Evolutionary conservation across 2,113 vertebrate species (phyloP).

Genomic region (Cichladusa arquata): DNA sequence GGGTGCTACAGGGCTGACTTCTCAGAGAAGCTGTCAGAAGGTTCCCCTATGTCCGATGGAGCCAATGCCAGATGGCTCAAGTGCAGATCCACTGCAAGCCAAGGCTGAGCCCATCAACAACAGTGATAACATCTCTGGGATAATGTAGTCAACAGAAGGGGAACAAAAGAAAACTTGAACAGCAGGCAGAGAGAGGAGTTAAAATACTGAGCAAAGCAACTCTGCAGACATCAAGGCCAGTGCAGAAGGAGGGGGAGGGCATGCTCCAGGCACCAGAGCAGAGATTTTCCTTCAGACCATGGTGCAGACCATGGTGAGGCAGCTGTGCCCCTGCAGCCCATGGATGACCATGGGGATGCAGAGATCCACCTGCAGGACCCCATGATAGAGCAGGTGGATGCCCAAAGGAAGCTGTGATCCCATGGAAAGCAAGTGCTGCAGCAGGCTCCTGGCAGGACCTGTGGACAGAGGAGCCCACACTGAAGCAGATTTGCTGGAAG

Average conservation of each 20-base stretch:
- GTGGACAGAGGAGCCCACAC: not conserved
- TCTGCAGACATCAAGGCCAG: not conserved
- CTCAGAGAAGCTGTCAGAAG: not conserved
- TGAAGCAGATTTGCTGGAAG: not conserved
- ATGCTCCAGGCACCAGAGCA: not conserved
- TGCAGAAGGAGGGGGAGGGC: not conserved
- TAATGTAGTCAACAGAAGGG: not conserved
- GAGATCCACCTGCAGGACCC: not conserved
- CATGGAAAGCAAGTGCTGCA: not conserved
- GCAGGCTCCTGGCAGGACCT: not conserved
- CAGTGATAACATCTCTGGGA: not conserved
- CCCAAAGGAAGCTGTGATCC: not conserved
- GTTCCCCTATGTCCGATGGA: rapidly evolving
- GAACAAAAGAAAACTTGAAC: not conserved
- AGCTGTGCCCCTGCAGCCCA: not conserved
- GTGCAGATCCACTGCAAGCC: not conserved
- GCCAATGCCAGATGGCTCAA: not conserved
- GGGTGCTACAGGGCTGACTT: not conserved
- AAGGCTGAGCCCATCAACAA: not conserved
- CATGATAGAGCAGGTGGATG: not conserved
- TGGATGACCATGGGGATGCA: rapidly evolving
- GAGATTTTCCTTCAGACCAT: not conserved
- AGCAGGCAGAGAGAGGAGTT: not conserved
- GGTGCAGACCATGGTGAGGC: not conserved
- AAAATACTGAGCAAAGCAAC: not conserved